Evolutionary conservation across 2,888 invertebrate species (phyloP).

Genomic region (Chrysina gloriosa): DNA sequence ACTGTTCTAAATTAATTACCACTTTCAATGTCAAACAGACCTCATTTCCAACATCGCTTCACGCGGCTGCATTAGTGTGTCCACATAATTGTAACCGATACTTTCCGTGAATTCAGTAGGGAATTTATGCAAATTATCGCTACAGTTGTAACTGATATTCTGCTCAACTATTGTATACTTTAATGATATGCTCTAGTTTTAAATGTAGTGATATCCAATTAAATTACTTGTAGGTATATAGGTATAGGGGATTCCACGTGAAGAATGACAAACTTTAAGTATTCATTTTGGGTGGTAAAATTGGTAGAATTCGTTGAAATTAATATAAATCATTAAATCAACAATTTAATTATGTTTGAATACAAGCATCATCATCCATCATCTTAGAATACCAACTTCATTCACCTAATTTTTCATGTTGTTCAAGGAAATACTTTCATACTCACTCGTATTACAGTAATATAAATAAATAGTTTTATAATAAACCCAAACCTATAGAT

Average conservation of each 20-base stretch:
- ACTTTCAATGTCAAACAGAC: conserved; percentile 18
- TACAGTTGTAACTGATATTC: conserved; percentile 34
- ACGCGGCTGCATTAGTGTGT: neutral
- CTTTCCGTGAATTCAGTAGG: conserved; percentile 25
- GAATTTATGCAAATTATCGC: conserved; percentile 35
- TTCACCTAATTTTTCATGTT: too few relatives aligned
- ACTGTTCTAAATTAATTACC: conserved; percentile 27
- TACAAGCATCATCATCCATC: too few relatives aligned
- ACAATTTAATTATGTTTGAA: too few relatives aligned
- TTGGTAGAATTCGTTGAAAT: too few relatives aligned
- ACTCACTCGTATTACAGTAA: too few relatives aligned
- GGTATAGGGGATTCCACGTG: neutral
- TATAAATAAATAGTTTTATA: too few relatives aligned
- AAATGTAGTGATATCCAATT: conserved; percentile 37
- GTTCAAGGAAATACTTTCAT: too few relatives aligned
- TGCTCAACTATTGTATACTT: conserved; percentile 18
- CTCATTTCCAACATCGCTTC: conserved; percentile 14
- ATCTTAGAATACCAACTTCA: too few relatives aligned
- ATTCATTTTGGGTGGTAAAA: too few relatives aligned
- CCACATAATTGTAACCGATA: conserved; percentile 10
- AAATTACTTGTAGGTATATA: conserved; percentile 1
- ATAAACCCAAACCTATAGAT: too few relatives aligned
- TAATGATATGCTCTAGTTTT: conserved; percentile 34
- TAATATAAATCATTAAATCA: too few relatives aligned
- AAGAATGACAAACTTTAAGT: neutral